Base-by-base conservation (phyloP, 2,797 vertebrate genomes). In the Danio kyathit region DNA sequence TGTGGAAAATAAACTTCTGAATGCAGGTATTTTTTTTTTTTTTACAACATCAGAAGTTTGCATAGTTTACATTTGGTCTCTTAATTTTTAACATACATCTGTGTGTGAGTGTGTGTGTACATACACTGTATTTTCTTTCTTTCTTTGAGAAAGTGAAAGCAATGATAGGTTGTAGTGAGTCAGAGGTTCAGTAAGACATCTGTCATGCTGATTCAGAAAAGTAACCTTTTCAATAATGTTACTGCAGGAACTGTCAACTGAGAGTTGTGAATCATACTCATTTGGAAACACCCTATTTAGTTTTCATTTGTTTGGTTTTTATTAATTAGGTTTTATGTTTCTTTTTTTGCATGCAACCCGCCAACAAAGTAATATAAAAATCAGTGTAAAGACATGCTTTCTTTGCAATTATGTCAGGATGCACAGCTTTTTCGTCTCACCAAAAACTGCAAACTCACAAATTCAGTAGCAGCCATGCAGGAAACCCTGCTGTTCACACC, bases 141-240 rank as follows among this genome's bases (percentile, higher is more conserved):
- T 29, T 29, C 29, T 29, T 29, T 1, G 29, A 29, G 29, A 9
- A 49, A 40, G n/a, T 63, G 8, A n/a, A 41, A 11, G 11, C 41
- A 4, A 43, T 21, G 29, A 19, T 75, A 14, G 17, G 12, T 16
- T 11, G 17, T 21, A 52, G 49, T n/a, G 60, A 21, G 40, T 51
- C 65, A 69, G 13, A 49, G 6, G 19, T 52, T 52, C 66, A 51
- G 8, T 19, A 29, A 29, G 21, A 19, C 1, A 29, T 59, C 12
- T 57, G 17, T 67, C 64, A 29, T 11, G 38, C 65, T 70, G 60
- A 63, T 41, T 63, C 38, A 41, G n/a, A 63, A 41, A 16, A 9
- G 13, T 56, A 19, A 9, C 54, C n/a, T 29, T 29, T 29, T 29
- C 29, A 29, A n/a, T n/a, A n/a, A 29, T 29, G 29, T 29, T 29